These are phyloP conservation scores for Cyprinodon tularosa DNA, from an alignment of 2,113 vertebrate genomes.

Conservation along the genomic window DNA sequence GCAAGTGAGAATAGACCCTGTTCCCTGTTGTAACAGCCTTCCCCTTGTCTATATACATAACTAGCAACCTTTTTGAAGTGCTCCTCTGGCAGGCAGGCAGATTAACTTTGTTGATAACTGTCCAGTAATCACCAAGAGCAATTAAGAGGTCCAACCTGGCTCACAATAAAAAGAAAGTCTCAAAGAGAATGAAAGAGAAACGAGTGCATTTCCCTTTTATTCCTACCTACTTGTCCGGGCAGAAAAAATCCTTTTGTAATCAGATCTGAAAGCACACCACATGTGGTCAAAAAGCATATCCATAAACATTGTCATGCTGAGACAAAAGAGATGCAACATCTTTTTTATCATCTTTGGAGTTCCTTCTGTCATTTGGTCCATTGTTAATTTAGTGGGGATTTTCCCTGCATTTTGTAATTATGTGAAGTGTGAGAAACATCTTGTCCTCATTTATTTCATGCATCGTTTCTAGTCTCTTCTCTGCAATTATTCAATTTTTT, in stretches of 20 bases:
- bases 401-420: neutral
- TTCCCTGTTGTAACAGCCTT: neutral
- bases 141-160: constrained; percentile 41
- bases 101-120: constrained; percentile 39
- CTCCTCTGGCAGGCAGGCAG: constrained; percentile 32
- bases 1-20: neutral
- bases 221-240: constrained; percentile 24
- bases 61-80: constrained; percentile 42
- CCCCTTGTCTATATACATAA: neutral
- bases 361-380: neutral
- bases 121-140: constrained; percentile 41
- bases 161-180: constrained; percentile 44
- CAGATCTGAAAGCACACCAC: constrained; percentile 24
- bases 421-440: neutral
- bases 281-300: constrained; percentile 38
- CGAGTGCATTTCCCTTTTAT: constrained; percentile 9
- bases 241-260: constrained; percentile 25
- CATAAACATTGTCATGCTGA: neutral
- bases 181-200: neutral
- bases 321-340: neutral
- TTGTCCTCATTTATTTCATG: neutral
- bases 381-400: neutral
- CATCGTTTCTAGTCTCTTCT: neutral
- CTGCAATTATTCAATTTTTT: neutral
- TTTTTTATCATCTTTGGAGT: neutral